Percentiles rank a stretch among this genome's conserved stretches.
Evolutionary conservation across 23 tunicate genomes (phyloP).

Genomic region (Styela clava): DNA sequence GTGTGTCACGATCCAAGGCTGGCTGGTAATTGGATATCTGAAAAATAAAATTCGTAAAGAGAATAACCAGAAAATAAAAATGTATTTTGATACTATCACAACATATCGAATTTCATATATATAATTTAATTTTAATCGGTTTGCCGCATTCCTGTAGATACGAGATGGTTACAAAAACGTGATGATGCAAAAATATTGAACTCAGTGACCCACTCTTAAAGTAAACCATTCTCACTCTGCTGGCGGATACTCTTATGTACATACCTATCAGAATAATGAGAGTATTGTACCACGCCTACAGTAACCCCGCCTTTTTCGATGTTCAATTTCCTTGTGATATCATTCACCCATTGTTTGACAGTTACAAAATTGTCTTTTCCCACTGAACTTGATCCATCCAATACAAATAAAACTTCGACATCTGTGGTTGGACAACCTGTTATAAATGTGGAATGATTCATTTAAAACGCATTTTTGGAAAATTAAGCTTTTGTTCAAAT

Average conservation of each 20-base stretch:
- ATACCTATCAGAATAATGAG: neutral
- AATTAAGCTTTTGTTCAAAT: neutral
- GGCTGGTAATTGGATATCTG: neutral
- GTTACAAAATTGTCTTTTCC: neutral
- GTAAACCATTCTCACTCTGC: no score
- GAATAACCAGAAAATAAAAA: no score
- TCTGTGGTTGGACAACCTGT: neutral
- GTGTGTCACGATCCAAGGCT: slow-evolving; percentile 1
- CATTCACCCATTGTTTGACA: slow-evolving; percentile 5
- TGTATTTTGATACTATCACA: no score
- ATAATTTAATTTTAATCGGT: no score
- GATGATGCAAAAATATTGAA: no score
- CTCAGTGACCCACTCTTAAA: no score
- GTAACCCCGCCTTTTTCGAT: slow-evolving; percentile 1
- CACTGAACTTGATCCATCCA: slow-evolving; percentile 5
- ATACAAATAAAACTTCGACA: slow-evolving; percentile 4
- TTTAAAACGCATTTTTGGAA: neutral
- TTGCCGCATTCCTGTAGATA: no score
- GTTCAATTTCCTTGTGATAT: neutral
- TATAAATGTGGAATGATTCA: neutral
- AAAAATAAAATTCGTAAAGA: neutral
- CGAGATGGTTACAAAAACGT: no score
- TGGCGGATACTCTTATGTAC: neutral
- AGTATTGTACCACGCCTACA: slow-evolving; percentile 5
- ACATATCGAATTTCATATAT: no score